Percentiles rank a stretch among this genome's conserved stretches.
These are phyloP conservation scores for Eristalis intricaria DNA, from an alignment of 2,888 invertebrate genomes.

Conservation along the genomic window DNA sequence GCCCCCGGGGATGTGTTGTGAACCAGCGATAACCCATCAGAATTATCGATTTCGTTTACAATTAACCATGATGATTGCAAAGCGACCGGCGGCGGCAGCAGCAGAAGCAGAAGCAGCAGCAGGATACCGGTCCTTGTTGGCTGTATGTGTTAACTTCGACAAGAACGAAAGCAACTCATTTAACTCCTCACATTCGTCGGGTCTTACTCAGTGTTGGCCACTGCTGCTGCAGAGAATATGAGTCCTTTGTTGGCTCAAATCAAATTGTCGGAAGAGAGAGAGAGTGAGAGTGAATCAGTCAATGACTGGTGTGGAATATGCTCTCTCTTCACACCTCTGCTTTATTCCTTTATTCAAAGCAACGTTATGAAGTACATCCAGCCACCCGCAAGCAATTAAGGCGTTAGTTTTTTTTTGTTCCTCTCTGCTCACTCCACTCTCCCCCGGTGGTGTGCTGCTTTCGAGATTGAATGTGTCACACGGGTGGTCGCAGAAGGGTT, in stretches of 20 bases:
- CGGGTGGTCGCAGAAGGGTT: constrained; percentile 5
- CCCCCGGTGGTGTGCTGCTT: too few relatives aligned
- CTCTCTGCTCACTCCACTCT: neutral
- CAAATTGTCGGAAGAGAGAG: constrained; percentile 44
- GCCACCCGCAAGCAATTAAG: constrained; percentile 65
- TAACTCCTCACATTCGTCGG: constrained; percentile 19
- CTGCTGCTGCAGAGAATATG: neutral
- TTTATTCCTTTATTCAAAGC: neutral
- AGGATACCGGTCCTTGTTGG: constrained; percentile 28
- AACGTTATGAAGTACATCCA: neutral
- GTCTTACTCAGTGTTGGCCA: constrained; percentile 12
- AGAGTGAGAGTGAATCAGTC: constrained; percentile 48
- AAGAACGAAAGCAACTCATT: constrained; percentile 45
- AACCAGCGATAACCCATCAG: constrained; percentile 48
- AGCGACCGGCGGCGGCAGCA: constrained; percentile 27
- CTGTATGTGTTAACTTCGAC: constrained; percentile 43
- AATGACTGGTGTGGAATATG: constrained; percentile 54
- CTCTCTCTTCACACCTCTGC: constrained; percentile 28
- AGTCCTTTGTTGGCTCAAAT: constrained; percentile 43
- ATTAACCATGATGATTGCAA: constrained; percentile 70
- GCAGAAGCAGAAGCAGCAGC: constrained; percentile 17
- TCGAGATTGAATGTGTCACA: constrained; percentile 52
- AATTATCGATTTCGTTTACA: constrained; percentile 71
- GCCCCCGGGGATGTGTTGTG: constrained; percentile 7
- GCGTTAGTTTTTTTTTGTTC: constrained; percentile 25